These are phyloP conservation scores for Phataginus tricuspis DNA, from an alignment of 2,797 vertebrate species.

Conservation along the genomic window DNA sequence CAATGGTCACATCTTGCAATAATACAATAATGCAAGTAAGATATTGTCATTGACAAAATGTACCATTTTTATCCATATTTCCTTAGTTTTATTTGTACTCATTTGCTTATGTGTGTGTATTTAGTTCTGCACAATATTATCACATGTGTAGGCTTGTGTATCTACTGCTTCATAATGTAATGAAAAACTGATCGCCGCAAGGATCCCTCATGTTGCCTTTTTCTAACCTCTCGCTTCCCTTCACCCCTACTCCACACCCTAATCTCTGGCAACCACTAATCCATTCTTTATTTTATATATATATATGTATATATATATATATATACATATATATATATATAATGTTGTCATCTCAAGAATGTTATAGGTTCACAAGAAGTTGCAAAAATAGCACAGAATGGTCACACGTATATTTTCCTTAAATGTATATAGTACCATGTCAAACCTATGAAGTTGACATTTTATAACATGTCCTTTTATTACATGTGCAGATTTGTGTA, in stretches of 20 bases:
- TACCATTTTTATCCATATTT: neutral
- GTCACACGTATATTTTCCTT: neutral
- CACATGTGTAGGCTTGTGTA: neutral
- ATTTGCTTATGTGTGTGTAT: neutral
- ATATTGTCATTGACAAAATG: neutral
- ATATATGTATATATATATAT: neutral
- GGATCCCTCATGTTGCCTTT: neutral
- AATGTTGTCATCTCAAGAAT: neutral
- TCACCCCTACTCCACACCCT: accelerated
- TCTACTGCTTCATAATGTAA: neutral
- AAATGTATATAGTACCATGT: neutral
- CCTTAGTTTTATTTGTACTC: neutral
- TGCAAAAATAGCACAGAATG: neutral
- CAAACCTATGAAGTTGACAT: neutral
- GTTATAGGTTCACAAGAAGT: neutral
- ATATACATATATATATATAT: neutral
- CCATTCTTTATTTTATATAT: neutral
- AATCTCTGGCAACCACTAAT: neutral
- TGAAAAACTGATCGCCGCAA: neutral
- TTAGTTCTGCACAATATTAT: neutral
- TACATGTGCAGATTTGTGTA: neutral
- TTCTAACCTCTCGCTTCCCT: neutral
- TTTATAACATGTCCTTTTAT: neutral
- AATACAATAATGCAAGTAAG: neutral
- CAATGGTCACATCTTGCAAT: neutral